Conservation (phyloP, 2,888 invertebrate genomes). For the Serrognathus titanus region DNA sequence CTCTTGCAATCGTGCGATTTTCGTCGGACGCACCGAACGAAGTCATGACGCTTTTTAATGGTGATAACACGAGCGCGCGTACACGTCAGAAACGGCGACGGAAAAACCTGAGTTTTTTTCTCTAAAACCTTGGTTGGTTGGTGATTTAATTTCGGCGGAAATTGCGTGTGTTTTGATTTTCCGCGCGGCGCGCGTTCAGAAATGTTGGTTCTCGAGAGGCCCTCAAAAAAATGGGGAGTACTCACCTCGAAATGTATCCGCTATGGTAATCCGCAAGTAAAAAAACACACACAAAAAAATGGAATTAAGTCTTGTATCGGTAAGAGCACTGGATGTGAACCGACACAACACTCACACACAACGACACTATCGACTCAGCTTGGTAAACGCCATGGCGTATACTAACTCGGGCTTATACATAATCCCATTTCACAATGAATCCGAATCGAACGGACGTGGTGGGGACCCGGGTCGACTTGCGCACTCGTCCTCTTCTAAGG, state of each 20-base stretch:
- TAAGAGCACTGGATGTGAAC: constrained; percentile 3
- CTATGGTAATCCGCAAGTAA: not conserved
- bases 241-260: not conserved
- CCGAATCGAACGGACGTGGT: constrained; percentile 13
- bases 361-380: constrained; percentile 10
- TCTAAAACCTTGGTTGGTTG: too few species aligned
- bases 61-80: too few species aligned
- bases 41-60: too few species aligned
- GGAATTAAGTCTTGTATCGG: constrained; percentile 2
- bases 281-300: constrained; percentile 11
- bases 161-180: too few species aligned
- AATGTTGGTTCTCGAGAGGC: too few species aligned
- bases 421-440: constrained; percentile 9
- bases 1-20: too few species aligned
- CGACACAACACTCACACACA: constrained; percentile 2
- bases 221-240: not conserved
- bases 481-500: constrained; percentile 15
- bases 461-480: constrained; percentile 20
- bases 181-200: too few species aligned
- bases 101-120: too few species aligned
- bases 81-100: too few species aligned
- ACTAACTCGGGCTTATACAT: constrained; percentile 7
- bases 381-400: constrained; percentile 10
- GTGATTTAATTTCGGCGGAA: too few species aligned
- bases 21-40: too few species aligned